A percentile compares a stretch with the other conserved stretches of the same genome.
phyloP scores from a whole-genome alignment of 1,140 invertebrate species.

The Varroa destructor region DNA sequence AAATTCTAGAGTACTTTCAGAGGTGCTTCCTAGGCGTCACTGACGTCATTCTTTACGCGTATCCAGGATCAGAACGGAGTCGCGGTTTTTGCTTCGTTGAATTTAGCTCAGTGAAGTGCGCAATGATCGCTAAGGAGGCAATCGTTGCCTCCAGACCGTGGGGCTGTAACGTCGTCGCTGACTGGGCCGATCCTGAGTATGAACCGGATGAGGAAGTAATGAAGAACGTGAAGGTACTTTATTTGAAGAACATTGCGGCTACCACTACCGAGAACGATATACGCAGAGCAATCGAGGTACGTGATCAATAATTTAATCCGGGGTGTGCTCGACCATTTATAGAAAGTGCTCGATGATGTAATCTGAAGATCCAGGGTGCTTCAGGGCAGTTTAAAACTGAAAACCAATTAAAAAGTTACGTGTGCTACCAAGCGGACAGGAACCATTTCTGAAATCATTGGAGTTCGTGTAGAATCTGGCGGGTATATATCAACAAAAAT shows the following conservation, averaged over 20 bases:
- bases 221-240: constrained; percentile 17
- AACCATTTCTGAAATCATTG: too few relatives aligned
- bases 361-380: too few relatives aligned
- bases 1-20: constrained; percentile 4
- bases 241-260: constrained; percentile 1
- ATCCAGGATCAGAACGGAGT: neutral
- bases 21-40: constrained; percentile 8
- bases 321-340: too few relatives aligned
- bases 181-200: constrained; percentile 17
- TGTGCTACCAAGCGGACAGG: too few relatives aligned
- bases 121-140: constrained; percentile 19
- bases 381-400: too few relatives aligned
- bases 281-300: constrained; percentile 5
- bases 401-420: too few relatives aligned
- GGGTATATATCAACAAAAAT: too few relatives aligned
- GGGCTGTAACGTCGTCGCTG: constrained; percentile 14
- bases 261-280: constrained; percentile 11
- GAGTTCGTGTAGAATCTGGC: too few relatives aligned
- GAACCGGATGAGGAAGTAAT: constrained; percentile 17
- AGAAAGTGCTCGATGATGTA: too few relatives aligned
- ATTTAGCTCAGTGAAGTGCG: constrained; percentile 3
- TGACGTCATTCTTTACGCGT: constrained; percentile 21
- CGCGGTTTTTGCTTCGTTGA: constrained; percentile 26
- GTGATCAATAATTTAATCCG: neutral
- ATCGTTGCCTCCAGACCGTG: constrained; percentile 15